Evolutionary conservation across 1,140 invertebrate genomes (phyloP), one percentile per base, ranked within the genome.

Genomic region (Drosophila bocqueti): DNA sequence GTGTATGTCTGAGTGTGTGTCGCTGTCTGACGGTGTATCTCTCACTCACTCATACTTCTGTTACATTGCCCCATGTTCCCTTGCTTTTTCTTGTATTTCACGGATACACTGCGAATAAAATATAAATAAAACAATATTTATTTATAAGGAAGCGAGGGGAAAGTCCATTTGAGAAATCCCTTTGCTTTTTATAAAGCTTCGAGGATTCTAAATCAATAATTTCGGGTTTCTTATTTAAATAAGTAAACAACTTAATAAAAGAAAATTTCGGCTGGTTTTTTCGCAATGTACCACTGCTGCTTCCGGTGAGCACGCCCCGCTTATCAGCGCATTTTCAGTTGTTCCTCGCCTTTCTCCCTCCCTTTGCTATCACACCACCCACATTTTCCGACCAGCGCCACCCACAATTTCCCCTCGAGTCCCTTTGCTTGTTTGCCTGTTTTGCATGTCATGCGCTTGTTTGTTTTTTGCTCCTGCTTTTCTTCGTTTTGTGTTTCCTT

Each of bases 391-490:
- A 15, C 24, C 73, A 45, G 10, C 26, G 8, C 47, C 57, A 49
- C 71, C 68, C 68, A 43, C 18, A 4, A 4, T 42, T 47, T 55
- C 34, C 46, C 42, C 42, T 43, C 40, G 31, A 46, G 75, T 47
- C 59, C 69, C 67, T 49, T 60, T 67, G 49, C 50, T 80, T 82
- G 66, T 81, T 83, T 83, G 81, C 59, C 69, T 76, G 69, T 83
- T 89, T 90, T 89, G 84, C 84, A 89, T 89, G 84, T 89, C 84
- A 90, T 84, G 84, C 84, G 81, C 84, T 89, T 89, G 84, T 84
- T 89, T 89, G 85, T 81, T 84, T 78, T 90, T 79, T 81, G 72
- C 73, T 76, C 55, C 55, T 52, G 62, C 24, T 76, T 66, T 64
- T 77, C 55, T 46, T 77, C 63, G 55, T 77, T 76, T 73, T 80